Base-by-base conservation (phyloP, 2,888 invertebrate species). In the Apocheima hispidaria region DNA sequence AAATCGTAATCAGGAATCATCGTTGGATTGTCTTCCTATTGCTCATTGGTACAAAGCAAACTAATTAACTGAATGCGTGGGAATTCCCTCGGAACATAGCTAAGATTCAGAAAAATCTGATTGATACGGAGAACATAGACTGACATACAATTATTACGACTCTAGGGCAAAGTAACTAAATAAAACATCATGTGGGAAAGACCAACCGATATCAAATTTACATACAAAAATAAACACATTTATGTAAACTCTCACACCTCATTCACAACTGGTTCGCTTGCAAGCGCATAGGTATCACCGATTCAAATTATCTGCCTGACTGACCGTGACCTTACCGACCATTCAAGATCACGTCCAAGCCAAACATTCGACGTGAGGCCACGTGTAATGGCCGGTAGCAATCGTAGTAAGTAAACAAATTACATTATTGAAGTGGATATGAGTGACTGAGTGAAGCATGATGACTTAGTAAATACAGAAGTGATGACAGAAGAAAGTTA, bases 291-390 rank as follows among this genome's bases (percentile, higher is more conserved):
- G 46, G 44, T 55, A 54, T 60, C 43, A 35, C 14, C 10, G 48
- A 62, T 56, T 61, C 52, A 41, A 61, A 62, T 62, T 53, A 62
- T 57, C 56, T 48, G 61, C 52, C 14, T n/a, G 56, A 52, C 56
- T 56, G 61, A 41, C 61, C 56, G 38, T 57, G 61, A 57, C 56
- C 56, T 52, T 46, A 35, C 56, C 12, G 48, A 18, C 44, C 49
- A 18, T 60, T 51, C 59, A 49, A 48, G 55, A 55, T 55, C 55
- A 43, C 21, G 35, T 16, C 18, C 43, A 54, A 35, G 26, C 16
- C 21, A 51, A 49, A 55, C 60, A 46, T 18, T 23, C 12, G 48
- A 55, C 28, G 28, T 20, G 30, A 28, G 18, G 4, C 16, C 10
- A 50, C 54, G 43, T 44, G 36, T 44, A 50, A 60, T 51, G 30